Percentiles rank a stretch among this genome's conserved stretches.
These are phyloP conservation scores for Drosophila mimetica DNA, from an alignment of 2,888 invertebrate species.

Conservation along the genomic window DNA sequence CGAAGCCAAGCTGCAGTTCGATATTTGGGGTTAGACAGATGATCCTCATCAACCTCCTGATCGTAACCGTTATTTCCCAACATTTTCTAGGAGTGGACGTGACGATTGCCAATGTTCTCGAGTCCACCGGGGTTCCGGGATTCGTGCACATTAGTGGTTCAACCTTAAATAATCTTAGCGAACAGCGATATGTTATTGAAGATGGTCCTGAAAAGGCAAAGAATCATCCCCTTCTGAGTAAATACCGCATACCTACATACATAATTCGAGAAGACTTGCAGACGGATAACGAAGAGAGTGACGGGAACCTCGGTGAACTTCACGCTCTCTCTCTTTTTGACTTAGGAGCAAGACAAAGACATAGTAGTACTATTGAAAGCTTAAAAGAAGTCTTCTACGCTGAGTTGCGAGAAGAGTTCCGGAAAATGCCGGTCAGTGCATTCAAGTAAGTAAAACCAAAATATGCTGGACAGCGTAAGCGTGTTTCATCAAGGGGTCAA, in stretches of 20 bases:
- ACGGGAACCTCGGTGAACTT: not conserved
- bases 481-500: too few species aligned
- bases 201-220: conserved; percentile 87
- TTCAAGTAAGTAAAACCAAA: conserved; percentile 86
- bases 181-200: not conserved
- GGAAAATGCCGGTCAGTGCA: conserved; percentile 92
- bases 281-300: not conserved
- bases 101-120: conserved; percentile 96
- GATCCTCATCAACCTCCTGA: too few species aligned
- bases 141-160: conserved; percentile 93
- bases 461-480: too few species aligned
- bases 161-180: conserved; percentile 87
- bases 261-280: conserved; percentile 85
- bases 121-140: conserved; percentile 95
- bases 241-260: conserved; percentile 91
- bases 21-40: conserved; percentile 92
- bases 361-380: not conserved
- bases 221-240: conserved; percentile 88
- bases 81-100: conserved; percentile 88
- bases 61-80: not conserved
- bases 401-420: conserved; percentile 91
- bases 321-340: conserved; percentile 45
- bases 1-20: conserved; percentile 97
- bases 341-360: conserved; percentile 66
- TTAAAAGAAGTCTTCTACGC: conserved; percentile 82